phyloP scores from a whole-genome alignment of 2,888 invertebrate genomes.

The Drosophila peninsularis region DNA sequence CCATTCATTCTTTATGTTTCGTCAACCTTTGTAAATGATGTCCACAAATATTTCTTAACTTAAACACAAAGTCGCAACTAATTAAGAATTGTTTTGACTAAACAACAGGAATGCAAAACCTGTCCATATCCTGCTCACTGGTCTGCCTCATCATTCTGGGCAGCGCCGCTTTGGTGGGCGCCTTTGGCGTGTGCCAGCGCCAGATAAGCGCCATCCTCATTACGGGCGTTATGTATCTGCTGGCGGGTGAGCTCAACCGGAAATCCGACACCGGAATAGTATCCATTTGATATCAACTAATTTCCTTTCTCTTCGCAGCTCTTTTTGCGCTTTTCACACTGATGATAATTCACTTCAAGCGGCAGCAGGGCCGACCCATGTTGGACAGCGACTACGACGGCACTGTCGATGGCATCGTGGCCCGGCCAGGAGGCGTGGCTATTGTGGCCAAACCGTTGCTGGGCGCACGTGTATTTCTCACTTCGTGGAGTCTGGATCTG shows the following conservation, averaged over 20 bases:
- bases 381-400: constrained; percentile 87
- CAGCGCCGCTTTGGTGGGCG: constrained; percentile 94
- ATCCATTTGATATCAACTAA: constrained; percentile 1
- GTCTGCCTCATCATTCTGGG: constrained; percentile 95
- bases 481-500: constrained; percentile 93
- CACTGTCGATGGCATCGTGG: constrained; percentile 90
- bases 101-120: constrained; percentile 94
- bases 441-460: constrained; percentile 87
- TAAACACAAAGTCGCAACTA: background rate
- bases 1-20: background rate
- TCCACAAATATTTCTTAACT: background rate
- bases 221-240: constrained; percentile 96
- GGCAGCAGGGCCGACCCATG: constrained; percentile 89
- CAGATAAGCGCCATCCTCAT: constrained; percentile 97
- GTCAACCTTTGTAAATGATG: constrained; percentile 19
- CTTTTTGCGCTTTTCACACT: constrained; percentile 95
- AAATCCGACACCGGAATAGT: background rate
- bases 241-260: constrained; percentile 89
- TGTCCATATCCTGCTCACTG: constrained; percentile 96
- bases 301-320: constrained; percentile 86
- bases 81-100: background rate
- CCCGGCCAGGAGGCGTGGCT: constrained; percentile 85
- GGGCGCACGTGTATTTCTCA: constrained; percentile 90
- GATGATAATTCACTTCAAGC: constrained; percentile 96
- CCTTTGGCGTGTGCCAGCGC: constrained; percentile 94